Evolutionary conservation across 2,888 invertebrate species (phyloP), one percentile per base, ranked within the genome.

Genomic region (Hoplodrina ambigua): DNA sequence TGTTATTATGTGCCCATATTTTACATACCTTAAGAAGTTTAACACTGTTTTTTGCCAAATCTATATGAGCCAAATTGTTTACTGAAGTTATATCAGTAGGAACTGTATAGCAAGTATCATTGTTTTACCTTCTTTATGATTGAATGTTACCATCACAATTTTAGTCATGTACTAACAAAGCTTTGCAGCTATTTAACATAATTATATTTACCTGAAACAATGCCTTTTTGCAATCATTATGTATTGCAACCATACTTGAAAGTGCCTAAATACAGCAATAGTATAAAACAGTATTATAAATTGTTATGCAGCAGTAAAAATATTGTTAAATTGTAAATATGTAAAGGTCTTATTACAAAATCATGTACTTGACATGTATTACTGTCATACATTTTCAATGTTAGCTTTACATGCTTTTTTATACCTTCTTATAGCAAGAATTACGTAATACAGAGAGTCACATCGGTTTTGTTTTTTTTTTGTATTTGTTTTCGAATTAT

Each of bases 211-310:
- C 57, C 46, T 33, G 53, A 58, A 62, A 66, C 37, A 69, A 75
- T 59, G 69, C 78, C 71, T 75, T 78, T 58, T 72, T 82, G 75
- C 80, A 73, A 71, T 69, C 13, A 54, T 30, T 56, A 46, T 60
- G 52, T 71, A 64, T 82, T 78, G 75, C 78, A 82, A 65, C 57
- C 58, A 80, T 76, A 69, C 37, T 67, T 66, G 56, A 41, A 85
- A 85, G 85, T 84, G 85, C 86, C 85, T 85, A 74, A 72, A 66
- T 70, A 66, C 76, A 75, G 75, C 81, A 81, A 85, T 83, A 82
- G 72, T 77, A 13, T 79, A 68, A 70, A 70, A 81, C 68, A 75
- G 79, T 84, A 82, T 82, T 81, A 81, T 68, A 75, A 72, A 80
- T 80, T 78, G 73, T 78, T 82, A 71, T 79, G 64, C 78, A 66